These are phyloP conservation scores for Palythoa caribaeorum DNA, from an alignment of 92 coral and sea anemone genomes.

Conservation along the genomic window DNA sequence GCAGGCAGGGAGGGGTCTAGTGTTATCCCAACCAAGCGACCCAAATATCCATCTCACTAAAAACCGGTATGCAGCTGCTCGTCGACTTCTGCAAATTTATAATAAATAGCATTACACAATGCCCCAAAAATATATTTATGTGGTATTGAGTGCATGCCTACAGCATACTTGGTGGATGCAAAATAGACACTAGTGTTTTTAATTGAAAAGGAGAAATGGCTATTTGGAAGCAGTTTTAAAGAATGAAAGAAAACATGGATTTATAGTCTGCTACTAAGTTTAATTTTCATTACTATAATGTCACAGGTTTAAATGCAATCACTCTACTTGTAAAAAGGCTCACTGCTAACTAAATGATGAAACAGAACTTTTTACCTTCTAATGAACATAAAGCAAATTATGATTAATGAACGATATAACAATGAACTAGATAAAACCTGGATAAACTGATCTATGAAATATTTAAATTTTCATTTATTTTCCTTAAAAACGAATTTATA, in stretches of 20 bases:
- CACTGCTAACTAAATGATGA: slow-evolving; percentile 12
- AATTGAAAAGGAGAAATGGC: slow-evolving; percentile 10
- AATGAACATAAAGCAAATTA: slow-evolving; percentile 14
- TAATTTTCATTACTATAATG: slow-evolving; percentile 4
- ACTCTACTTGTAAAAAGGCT: slow-evolving; percentile 19
- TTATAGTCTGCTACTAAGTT: slow-evolving; percentile 12
- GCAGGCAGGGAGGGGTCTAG: slow-evolving; percentile 36
- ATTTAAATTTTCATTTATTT: neutral
- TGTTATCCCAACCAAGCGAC: slow-evolving; percentile 35
- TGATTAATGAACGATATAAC: neutral
- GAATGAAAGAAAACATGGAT: slow-evolving; percentile 25
- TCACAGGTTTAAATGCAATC: slow-evolving; percentile 18
- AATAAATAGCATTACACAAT: slow-evolving; percentile 19
- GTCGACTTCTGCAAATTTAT: slow-evolving; percentile 25
- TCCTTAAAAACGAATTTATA: slow-evolving; percentile 12
- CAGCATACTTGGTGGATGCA: slow-evolving; percentile 33
- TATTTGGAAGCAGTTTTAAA: slow-evolving; percentile 22
- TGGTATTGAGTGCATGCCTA: slow-evolving; percentile 17
- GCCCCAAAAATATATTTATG: slow-evolving; percentile 17
- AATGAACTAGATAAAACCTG: slow-evolving; percentile 1
- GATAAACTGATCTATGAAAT: slow-evolving; percentile 25
- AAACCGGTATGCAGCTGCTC: slow-evolving; percentile 31
- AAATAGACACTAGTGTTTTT: slow-evolving; percentile 30
- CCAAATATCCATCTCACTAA: slow-evolving; percentile 27
- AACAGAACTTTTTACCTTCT: slow-evolving; percentile 21